These are phyloP conservation scores for Nothobranchius furzeri DNA, from an alignment of 2,113 vertebrate genomes.

Conservation along the genomic window DNA sequence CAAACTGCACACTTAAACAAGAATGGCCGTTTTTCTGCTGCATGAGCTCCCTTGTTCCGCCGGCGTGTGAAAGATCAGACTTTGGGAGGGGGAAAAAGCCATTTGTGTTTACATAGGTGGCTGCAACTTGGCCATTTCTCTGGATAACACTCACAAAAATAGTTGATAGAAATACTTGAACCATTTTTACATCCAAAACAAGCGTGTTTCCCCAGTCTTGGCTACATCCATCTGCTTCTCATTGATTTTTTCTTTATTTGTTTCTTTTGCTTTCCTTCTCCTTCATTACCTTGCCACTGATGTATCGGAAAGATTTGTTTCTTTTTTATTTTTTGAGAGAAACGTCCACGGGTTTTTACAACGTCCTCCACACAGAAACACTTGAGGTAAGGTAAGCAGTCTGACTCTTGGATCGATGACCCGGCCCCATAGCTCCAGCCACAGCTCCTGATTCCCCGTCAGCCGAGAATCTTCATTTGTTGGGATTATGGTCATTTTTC, in stretches of 20 bases:
- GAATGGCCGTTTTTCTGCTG: constrained; percentile 17
- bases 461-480: constrained; percentile 49
- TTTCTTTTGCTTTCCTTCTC: constrained; percentile 42
- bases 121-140: constrained; percentile 42
- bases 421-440: constrained; percentile 74
- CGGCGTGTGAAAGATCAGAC: constrained; percentile 13
- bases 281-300: constrained; percentile 46
- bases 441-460: constrained; percentile 63
- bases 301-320: constrained; percentile 46
- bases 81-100: constrained; percentile 22
- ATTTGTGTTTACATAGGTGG: constrained; percentile 38
- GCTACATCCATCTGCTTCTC: constrained; percentile 65
- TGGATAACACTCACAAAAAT: constrained; percentile 41
- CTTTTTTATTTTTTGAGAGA: constrained; percentile 64
- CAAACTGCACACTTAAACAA: constrained; percentile 24
- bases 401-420: constrained; percentile 75
- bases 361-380: constrained; percentile 82
- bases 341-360: constrained; percentile 76
- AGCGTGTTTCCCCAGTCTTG: constrained; percentile 47
- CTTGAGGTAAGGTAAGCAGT: constrained; percentile 87
- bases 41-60: constrained; percentile 24
- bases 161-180: constrained; percentile 49
- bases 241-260: constrained; percentile 1
- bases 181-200: constrained; percentile 42
- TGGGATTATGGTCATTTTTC: constrained; percentile 45